A percentile compares a stretch with the other conserved stretches of the same genome.
phyloP scores from a whole-genome alignment of 2,888 invertebrate species.

The Corythucha ciliata region DNA sequence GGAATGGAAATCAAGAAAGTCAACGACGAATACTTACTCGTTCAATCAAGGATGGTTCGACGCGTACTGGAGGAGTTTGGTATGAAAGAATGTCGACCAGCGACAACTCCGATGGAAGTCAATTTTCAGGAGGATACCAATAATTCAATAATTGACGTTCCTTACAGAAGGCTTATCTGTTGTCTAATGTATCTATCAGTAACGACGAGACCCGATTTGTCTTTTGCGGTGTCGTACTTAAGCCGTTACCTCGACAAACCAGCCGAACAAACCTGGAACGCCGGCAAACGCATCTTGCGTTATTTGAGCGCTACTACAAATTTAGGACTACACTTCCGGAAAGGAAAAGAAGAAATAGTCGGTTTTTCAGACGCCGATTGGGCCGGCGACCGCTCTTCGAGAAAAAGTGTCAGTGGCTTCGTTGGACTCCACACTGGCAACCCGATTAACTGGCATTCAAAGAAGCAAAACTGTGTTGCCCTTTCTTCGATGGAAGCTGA shows the following conservation, averaged over 20 bases:
- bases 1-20: constrained; percentile 19
- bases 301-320: no score
- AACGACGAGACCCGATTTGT: constrained; percentile 9
- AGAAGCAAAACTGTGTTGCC: constrained; percentile 22
- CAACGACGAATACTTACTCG: constrained; percentile 5
- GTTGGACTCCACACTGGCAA: constrained; percentile 16
- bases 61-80: constrained; percentile 3
- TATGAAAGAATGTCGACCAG: constrained; percentile 13
- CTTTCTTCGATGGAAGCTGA: constrained; percentile 9
- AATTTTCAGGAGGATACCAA: constrained; percentile 8
- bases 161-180: constrained; percentile 25
- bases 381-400: constrained; percentile 11
- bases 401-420: constrained; percentile 23
- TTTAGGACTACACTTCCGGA: not conserved
- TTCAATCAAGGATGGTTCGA: constrained; percentile 18
- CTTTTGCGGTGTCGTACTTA: constrained; percentile 6
- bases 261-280: not conserved
- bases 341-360: not conserved
- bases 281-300: no score
- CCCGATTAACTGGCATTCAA: constrained; percentile 19
- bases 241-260: constrained; percentile 5
- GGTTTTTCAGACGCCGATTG: constrained; percentile 18
- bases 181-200: constrained; percentile 13
- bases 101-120: constrained; percentile 24
- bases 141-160: constrained; percentile 7